These are phyloP conservation scores for Eublepharis macularius DNA, from an alignment of 2,113 vertebrate genomes.

Conservation along the genomic window DNA sequence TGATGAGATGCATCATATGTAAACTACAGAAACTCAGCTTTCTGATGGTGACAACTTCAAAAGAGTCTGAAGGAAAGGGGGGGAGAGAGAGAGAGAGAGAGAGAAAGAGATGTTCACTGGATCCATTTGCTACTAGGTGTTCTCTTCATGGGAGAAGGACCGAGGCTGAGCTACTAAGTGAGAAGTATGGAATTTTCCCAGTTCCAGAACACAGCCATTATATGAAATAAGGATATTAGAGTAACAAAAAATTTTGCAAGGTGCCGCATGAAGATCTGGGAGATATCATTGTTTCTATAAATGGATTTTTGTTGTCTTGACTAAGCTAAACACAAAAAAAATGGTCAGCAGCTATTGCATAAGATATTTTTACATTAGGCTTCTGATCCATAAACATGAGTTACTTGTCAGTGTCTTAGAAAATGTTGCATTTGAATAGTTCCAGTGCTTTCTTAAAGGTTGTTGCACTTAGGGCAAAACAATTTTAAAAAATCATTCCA, in stretches of 20 bases:
- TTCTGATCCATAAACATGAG: conserved; percentile 54
- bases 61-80: conserved; percentile 7
- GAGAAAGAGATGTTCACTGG: conserved; percentile 43
- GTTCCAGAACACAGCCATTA: conserved; percentile 1
- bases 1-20: background rate
- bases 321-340: conserved; percentile 49
- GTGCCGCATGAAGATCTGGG: conserved; percentile 61
- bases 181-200: conserved; percentile 58
- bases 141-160: conserved; percentile 52
- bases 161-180: conserved; percentile 53
- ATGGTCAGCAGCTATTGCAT: conserved; percentile 28
- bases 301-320: conserved; percentile 56
- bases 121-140: conserved; percentile 28
- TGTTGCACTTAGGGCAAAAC: conserved; percentile 32
- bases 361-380: conserved; percentile 52
- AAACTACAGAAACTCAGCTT: conserved; percentile 13
- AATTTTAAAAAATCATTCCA: conserved; percentile 8
- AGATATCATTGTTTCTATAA: conserved; percentile 64
- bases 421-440: conserved; percentile 47
- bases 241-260: conserved; percentile 18
- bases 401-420: conserved; percentile 44
- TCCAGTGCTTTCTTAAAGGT: conserved; percentile 29
- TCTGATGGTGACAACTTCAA: background rate
- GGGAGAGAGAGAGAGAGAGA: too few relatives aligned
- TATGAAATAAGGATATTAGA: conserved; percentile 22